Conservation (phyloP, 2,888 invertebrate genomes). For the Leptinotarsa juncta region DNA sequence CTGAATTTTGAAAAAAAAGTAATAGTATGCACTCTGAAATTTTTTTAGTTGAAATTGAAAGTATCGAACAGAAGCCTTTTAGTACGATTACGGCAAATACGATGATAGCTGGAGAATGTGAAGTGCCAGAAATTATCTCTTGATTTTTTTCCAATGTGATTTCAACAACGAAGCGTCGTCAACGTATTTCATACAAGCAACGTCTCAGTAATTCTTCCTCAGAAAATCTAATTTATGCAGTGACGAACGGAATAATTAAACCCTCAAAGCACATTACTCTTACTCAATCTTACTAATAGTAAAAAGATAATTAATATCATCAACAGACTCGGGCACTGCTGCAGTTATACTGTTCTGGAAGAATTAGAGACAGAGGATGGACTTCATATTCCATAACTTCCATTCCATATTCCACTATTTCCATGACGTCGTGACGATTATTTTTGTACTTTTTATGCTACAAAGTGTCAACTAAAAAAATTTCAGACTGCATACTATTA, state of each 20-base stretch:
- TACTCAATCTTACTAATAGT: constrained; percentile 37
- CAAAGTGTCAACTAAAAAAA: no score
- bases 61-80: neutral
- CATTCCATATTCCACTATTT: no score
- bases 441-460: no score
- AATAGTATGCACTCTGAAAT: no score
- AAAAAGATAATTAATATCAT: constrained; percentile 37
- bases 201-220: constrained; percentile 5
- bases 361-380: no score
- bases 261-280: constrained; percentile 38
- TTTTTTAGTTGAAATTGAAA: neutral
- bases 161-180: neutral
- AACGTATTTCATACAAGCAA: neutral
- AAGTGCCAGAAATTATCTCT: neutral
- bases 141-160: neutral
- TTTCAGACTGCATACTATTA: no score
- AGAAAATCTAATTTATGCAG: constrained; percentile 37
- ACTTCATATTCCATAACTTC: no score
- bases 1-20: no score
- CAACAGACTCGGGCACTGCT: constrained; percentile 40
- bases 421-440: no score
- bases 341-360: constrained; percentile 26
- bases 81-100: neutral
- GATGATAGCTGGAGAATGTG: constrained; percentile 1
- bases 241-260: constrained; percentile 35